A percentile compares a stretch with the other conserved stretches of the same genome.
Evolutionary conservation across 2,888 invertebrate genomes (phyloP).

Genomic region (Drosophila vallismaia): DNA sequence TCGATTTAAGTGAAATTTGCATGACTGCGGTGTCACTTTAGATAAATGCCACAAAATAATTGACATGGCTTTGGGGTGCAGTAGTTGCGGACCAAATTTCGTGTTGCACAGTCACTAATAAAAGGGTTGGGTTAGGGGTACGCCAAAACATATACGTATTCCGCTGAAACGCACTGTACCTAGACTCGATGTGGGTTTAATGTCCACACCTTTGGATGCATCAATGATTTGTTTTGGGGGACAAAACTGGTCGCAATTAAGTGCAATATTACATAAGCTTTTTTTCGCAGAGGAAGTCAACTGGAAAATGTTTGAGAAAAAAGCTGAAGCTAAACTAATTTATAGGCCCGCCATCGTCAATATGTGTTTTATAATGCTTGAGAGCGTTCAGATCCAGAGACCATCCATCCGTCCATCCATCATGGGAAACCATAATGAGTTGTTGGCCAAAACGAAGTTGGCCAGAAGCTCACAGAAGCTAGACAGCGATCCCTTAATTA

Average conservation of each 20-base stretch:
- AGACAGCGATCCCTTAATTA: conserved; percentile 53
- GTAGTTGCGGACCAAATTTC: conserved; percentile 15
- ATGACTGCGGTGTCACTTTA: conserved; percentile 47
- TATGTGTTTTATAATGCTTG: conserved; percentile 21
- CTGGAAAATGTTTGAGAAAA: conserved; percentile 57
- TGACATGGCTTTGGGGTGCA: conserved; percentile 35
- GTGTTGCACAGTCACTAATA: neutral
- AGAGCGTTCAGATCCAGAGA: conserved; percentile 21
- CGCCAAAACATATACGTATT: neutral
- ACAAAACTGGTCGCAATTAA: conserved; percentile 50
- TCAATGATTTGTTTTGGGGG: conserved; percentile 50
- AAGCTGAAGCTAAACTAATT: conserved; percentile 8
- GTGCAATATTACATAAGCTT: conserved; percentile 54
- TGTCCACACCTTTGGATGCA: conserved; percentile 47
- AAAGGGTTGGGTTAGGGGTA: neutral
- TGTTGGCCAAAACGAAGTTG: neutral
- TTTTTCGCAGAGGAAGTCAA: conserved; percentile 56
- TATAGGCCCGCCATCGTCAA: conserved; percentile 24
- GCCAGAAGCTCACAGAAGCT: conserved; percentile 12
- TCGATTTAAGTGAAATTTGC: conserved; percentile 48
- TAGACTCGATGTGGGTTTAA: neutral
- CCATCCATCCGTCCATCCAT: conserved; percentile 15
- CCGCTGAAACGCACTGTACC: conserved; percentile 3
- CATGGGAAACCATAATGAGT: conserved; percentile 18
- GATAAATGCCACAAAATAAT: conserved; percentile 48